phyloP scores from a whole-genome alignment of 2,797 vertebrate species.

The Pseudotriccus pelzelni region DNA sequence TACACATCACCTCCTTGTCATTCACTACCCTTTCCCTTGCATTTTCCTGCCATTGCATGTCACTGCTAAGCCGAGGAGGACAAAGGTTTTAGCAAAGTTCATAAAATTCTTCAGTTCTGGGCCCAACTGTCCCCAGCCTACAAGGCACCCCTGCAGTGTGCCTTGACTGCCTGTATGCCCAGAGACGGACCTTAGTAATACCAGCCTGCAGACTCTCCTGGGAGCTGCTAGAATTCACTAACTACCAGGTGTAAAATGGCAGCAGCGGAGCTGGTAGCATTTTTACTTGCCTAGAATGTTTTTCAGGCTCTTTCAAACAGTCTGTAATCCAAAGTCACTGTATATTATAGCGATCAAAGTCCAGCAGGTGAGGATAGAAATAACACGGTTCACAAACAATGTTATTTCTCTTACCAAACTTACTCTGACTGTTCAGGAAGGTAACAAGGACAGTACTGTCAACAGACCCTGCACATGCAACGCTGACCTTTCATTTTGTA shows the following conservation, averaged over 20 bases:
- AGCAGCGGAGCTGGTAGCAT: background rate
- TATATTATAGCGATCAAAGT: background rate
- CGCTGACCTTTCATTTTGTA: background rate
- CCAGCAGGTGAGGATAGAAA: background rate
- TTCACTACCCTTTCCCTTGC: background rate
- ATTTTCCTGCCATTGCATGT: fast-evolving
- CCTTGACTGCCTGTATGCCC: background rate
- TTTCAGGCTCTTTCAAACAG: background rate
- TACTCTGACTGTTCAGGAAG: background rate
- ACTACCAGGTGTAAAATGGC: background rate
- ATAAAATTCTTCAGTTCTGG: background rate
- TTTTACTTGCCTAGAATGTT: background rate
- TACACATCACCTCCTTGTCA: background rate
- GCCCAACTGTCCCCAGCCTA: background rate
- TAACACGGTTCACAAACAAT: background rate
- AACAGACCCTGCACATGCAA: background rate
- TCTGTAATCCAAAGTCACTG: background rate
- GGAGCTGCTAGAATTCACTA: background rate
- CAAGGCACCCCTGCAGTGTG: fast-evolving
- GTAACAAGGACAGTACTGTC: background rate
- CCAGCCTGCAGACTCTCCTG: background rate
- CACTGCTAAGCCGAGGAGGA: background rate
- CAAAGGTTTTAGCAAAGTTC: background rate
- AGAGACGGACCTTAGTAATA: fast-evolving
- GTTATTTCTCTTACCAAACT: background rate